Conservation (phyloP, 2,888 invertebrate genomes). For the Lepidochitona cinerea region DNA sequence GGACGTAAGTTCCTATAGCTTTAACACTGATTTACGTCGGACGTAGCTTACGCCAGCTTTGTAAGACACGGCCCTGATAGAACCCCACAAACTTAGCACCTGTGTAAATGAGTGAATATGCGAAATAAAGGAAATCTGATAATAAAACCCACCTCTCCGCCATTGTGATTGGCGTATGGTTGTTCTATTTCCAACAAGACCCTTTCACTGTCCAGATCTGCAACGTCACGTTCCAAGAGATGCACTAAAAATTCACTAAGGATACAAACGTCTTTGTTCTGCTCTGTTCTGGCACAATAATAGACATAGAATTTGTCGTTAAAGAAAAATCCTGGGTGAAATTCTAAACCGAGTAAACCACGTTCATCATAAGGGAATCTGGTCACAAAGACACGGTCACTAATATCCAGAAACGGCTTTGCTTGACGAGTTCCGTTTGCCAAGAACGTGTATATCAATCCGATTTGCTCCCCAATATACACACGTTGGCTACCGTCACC, state of each 20-base stretch:
- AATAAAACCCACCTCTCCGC: conserved; percentile 68
- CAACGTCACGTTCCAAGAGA: conserved; percentile 18
- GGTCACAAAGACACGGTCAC: conserved; percentile 36
- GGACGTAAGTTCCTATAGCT: too few species aligned
- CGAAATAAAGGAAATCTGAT: too few species aligned
- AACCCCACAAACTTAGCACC: too few species aligned
- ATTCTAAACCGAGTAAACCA: conserved; percentile 59
- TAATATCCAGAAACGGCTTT: conserved; percentile 53
- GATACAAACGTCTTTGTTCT: neutral
- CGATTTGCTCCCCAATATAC: conserved; percentile 63
- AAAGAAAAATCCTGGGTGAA: conserved; percentile 55
- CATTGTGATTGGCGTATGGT: conserved; percentile 53
- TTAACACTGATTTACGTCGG: too few species aligned
- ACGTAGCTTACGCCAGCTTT: too few species aligned
- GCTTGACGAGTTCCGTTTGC: conserved; percentile 31
- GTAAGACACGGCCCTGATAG: too few species aligned
- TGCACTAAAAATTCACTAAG: conserved; percentile 9
- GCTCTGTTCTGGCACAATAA: conserved; percentile 31
- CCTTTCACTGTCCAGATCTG: conserved; percentile 42
- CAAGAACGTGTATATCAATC: conserved; percentile 50
- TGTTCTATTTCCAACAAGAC: conserved; percentile 53
- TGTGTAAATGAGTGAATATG: too few species aligned
- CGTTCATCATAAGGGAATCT: conserved; percentile 48
- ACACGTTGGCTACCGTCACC: conserved; percentile 56
- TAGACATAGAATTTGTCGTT: conserved; percentile 62